phyloP scores from a whole-genome alignment of 1,140 invertebrate species.

The Aphidius ervi region DNA sequence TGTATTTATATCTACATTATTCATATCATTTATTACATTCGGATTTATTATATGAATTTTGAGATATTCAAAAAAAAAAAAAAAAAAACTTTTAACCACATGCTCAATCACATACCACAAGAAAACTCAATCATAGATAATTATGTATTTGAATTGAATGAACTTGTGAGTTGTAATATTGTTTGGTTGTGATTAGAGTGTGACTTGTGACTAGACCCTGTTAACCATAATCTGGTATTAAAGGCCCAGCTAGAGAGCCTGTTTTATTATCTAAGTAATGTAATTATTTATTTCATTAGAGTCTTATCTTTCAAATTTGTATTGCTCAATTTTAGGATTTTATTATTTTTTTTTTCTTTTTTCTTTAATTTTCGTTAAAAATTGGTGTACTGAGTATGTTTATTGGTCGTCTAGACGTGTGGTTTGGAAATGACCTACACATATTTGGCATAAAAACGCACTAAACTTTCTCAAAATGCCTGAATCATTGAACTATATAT shows the following conservation, averaged over 20 bases:
- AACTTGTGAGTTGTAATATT: background rate
- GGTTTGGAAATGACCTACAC: constrained; percentile 38
- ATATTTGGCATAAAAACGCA: constrained; percentile 52
- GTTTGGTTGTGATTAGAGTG: constrained; percentile 23
- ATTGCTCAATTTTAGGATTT: background rate
- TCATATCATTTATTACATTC: too few species aligned
- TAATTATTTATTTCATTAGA: background rate
- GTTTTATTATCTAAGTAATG: background rate
- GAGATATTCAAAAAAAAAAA: too few species aligned
- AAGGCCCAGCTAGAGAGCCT: constrained; percentile 22
- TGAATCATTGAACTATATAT: constrained; percentile 16
- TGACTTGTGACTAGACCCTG: constrained; percentile 38
- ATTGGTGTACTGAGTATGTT: background rate
- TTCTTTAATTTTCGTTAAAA: constrained; percentile 9
- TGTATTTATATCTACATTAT: too few species aligned
- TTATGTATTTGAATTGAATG: too few species aligned
- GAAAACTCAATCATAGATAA: too few species aligned
- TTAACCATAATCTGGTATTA: constrained; percentile 31
- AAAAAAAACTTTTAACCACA: too few species aligned
- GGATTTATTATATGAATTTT: too few species aligned
- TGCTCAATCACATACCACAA: too few species aligned
- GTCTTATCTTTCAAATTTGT: constrained; percentile 1
- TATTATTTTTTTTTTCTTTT: background rate
- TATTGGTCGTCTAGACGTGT: constrained; percentile 36
- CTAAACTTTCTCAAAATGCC: constrained; percentile 12